Evolutionary conservation across 2,888 invertebrate species (phyloP), one percentile per base, ranked within the genome.

Genomic region (Chymomyza procnemis): DNA sequence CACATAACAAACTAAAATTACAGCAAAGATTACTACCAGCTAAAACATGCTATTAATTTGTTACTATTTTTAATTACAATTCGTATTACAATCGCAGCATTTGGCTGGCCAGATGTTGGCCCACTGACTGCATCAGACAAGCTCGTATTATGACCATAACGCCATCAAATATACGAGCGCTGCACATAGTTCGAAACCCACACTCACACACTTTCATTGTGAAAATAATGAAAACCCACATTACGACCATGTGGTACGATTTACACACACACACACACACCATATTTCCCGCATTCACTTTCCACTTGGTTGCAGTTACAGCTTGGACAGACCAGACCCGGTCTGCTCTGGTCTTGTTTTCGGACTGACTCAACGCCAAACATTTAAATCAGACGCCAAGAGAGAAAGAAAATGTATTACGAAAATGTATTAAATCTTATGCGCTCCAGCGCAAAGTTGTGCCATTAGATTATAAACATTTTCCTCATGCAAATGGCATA

Each of bases 271-370:
- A 19, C 6, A 1, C 6, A 12, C 19, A 12, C 21, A 66, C 68
- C 71, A 76, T 75, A 85, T 85, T 87, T 85, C 87, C 88, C 88
- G 88, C 88, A 85, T 85, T 85, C 88, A 85, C 88, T 85, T 85
- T 85, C 87, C 88, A 85, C 87, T 56, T 87, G 83, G 85, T 41
- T 88, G 85, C 70, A 59, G 64, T 60, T 64, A 64, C 50, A 48
- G 67, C 59, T 66, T 70, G 59, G 67, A 62, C 66, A 61, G 69
- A 66, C 71, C 50, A 47, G 26, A 26, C 26, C 26, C 26, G 26
- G 26, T 26, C 6, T 1, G 26, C 1, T 26, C 14, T 41, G 34
- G 26, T 19, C 9, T 75, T 41, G 41, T 46, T 21, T 47, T 9
- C n/a, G 55, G 68, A 67, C 22, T 73, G 71, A 47, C 47, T 69